These are phyloP conservation scores for Oryctes rhinoceros DNA, from an alignment of 1,140 invertebrate genomes.

Conservation along the genomic window DNA sequence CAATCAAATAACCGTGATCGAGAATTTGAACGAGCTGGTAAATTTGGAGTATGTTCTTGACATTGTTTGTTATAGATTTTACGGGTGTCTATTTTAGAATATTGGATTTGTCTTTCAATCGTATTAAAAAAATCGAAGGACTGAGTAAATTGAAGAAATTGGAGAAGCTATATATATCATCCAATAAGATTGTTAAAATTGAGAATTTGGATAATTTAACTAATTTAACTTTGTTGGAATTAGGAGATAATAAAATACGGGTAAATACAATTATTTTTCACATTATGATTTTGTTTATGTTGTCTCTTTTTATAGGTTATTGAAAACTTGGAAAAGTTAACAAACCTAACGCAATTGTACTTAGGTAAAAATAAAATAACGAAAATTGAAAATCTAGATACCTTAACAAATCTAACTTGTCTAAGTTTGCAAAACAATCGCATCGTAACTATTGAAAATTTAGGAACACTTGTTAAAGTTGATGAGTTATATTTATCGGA, in stretches of 20 bases:
- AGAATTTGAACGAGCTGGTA: slow-evolving; percentile 85
- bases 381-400: slow-evolving; percentile 86
- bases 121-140: slow-evolving; percentile 89
- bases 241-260: slow-evolving; percentile 92
- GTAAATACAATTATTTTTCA: background rate
- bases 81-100: slow-evolving; percentile 67
- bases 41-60: slow-evolving; percentile 88
- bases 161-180: slow-evolving; percentile 88
- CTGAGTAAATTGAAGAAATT: slow-evolving; percentile 83
- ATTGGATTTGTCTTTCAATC: slow-evolving; percentile 97
- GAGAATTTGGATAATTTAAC: slow-evolving; percentile 87
- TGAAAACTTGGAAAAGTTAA: slow-evolving; percentile 82
- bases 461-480: slow-evolving; percentile 78
- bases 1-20: slow-evolving; percentile 92
- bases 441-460: slow-evolving; percentile 84
- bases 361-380: slow-evolving; percentile 97
- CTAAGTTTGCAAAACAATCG: slow-evolving; percentile 93
- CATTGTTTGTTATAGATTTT: slow-evolving; percentile 34
- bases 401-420: slow-evolving; percentile 79
- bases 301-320: slow-evolving; percentile 67
- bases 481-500: slow-evolving; percentile 94
- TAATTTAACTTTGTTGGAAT: slow-evolving; percentile 86
- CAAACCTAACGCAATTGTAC: slow-evolving; percentile 79
- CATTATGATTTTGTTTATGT: background rate
- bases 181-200: slow-evolving; percentile 93